Base-by-base conservation (phyloP, 2,797 vertebrate species). In the Rhadinocentrus ornatus region DNA sequence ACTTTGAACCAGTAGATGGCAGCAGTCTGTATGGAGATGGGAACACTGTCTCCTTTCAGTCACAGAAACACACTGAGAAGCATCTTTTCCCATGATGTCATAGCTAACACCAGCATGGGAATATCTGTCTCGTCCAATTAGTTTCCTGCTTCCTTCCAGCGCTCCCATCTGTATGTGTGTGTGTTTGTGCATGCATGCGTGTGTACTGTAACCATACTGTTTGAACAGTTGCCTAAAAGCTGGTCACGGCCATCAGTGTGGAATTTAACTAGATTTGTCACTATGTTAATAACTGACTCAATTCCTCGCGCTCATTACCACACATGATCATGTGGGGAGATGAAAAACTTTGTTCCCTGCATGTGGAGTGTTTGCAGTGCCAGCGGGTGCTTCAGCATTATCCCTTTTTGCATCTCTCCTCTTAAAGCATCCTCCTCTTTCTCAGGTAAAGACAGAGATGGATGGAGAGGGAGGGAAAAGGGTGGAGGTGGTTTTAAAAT, bases 381-480 rank as follows among this genome's bases (percentile, higher is more conserved):
- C 6, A 3, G 12, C 62, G 78, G 55, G 60, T 65, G 66, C 37
- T 67, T 52, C 70, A 32, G 2, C 1, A 16, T 71, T 55, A 29
- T 24, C 24, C 46, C 0, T 62, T 24, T 57, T 56, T 15, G 26
- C 13, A 18, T 61, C 20, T 50, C 12, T 66, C 13, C 41, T 53
- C 79, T 83, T 61, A 86, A 86, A 90, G 71, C 62, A 35, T 37
- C 83, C 10, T 89, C 74, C 72, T 81, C 70, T 50, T 84, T 78
- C 80, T 77, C 84, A 95, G 94, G 90, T 83, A 92, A 85, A 80
- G 86, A 89, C 71, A 89, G 84, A 89, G 88, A 80, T 60, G 84
- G 87, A 77, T 80, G 86, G 77, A 90, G 84, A 63, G 85, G 82
- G 41, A 89, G 62, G 61, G 89, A 91, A 15, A 83, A 83, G 73